These are phyloP conservation scores for Craterocephalus amniculus DNA, from an alignment of 2,797 vertebrate species.

Conservation along the genomic window DNA sequence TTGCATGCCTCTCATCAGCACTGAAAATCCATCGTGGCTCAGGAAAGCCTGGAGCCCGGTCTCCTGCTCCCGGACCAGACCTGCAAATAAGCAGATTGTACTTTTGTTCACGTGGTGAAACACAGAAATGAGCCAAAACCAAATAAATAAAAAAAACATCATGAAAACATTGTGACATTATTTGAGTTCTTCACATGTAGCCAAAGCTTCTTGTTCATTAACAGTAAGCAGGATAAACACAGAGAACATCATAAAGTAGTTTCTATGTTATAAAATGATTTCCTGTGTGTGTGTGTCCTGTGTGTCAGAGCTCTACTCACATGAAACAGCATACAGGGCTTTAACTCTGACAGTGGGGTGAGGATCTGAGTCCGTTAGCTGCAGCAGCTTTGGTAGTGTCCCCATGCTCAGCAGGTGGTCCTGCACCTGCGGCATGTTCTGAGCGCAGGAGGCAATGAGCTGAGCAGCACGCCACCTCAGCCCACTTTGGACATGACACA, in stretches of 20 bases:
- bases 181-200: too few species aligned
- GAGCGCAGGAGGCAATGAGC: conserved; percentile 88
- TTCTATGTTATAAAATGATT: background rate
- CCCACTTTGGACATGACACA: conserved; percentile 82
- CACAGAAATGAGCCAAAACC: background rate
- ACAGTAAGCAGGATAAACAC: background rate
- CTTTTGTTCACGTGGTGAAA: background rate
- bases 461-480: conserved; percentile 89
- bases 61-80: conserved; percentile 91
- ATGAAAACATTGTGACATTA: too few species aligned
- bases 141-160: background rate
- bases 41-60: conserved; percentile 87
- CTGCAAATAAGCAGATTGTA: conserved; percentile 70
- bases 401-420: conserved; percentile 84
- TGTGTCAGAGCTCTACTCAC: conserved; percentile 78
- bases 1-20: conserved; percentile 92
- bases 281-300: too few species aligned
- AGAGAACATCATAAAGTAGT: background rate
- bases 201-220: background rate
- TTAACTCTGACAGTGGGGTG: conserved; percentile 86
- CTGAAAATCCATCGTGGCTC: conserved; percentile 88
- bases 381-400: conserved; percentile 84
- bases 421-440: conserved; percentile 92
- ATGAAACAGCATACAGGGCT: conserved; percentile 91
- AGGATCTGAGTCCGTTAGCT: conserved; percentile 86